Evolutionary conservation across 1,140 invertebrate species (phyloP), one percentile per base, ranked within the genome.

Genomic region (Gryllus bimaculatus): DNA sequence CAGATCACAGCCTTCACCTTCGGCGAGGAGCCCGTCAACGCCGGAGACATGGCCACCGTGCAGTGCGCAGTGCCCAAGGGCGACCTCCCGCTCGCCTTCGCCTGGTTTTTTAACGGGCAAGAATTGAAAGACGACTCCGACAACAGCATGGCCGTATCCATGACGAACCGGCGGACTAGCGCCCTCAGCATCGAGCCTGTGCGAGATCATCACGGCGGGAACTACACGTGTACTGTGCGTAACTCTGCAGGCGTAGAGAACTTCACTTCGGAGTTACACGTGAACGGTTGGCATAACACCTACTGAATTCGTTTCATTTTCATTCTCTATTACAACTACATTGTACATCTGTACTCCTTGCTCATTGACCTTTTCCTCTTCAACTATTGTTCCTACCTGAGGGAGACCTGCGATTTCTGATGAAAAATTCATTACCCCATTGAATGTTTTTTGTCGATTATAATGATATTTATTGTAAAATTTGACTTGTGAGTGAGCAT

Each of bases 171-270:
- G 47, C 81, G 66, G 10, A 78, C 78, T 26, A 78, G 78, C 21
- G 26, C 54, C 26, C 54, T 78, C 21, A 73, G 81, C 21, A 85
- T 85, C 75, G 82, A 82, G 39, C 78, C 82, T 18, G 91, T 92
- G 78, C 91, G 90, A 81, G 91, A 92, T 76, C 88, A 89, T 83
- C 92, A 95, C 86, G 90, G 89, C 73, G 93, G 93, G 77, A 92
- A 93, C 84, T 96, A 95, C 85, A 92, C 93, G 76, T 95, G 94
- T 87, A 89, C 89, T 76, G 93, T 91, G 81, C 88, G 89, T 77
- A 94, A 94, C 85, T 85, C 85, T 39, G 92, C 91, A 81, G 92
- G 92, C 79, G 86, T 86, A 81, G 89, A 89, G 75, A 91, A 89
- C 83, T 90, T 91, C 83, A 90, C 91, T 74, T 88, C 92, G 48